phyloP scores from a whole-genome alignment of 2,113 vertebrate species.

The Neolamprologus variostigma region DNA sequence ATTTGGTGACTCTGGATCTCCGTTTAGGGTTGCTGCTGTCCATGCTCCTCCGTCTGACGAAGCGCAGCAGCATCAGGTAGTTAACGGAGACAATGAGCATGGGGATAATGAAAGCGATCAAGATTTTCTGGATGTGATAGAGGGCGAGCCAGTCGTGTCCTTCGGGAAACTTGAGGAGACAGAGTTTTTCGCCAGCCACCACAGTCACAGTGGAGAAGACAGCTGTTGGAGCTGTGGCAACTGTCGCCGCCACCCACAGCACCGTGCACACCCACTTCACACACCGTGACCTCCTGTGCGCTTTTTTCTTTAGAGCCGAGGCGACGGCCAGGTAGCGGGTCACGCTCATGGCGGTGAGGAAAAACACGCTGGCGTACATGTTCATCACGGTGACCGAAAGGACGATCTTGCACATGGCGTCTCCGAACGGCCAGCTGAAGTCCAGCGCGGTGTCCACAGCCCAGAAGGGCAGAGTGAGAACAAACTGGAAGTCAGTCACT shows the following conservation, averaged over 20 bases:
- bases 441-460: constrained; percentile 71
- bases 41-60: constrained; percentile 61
- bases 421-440: constrained; percentile 76
- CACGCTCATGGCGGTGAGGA: constrained; percentile 74
- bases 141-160: constrained; percentile 68
- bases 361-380: constrained; percentile 75
- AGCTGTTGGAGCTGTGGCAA: constrained; percentile 63
- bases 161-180: constrained; percentile 67
- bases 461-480: constrained; percentile 75
- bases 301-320: constrained; percentile 51
- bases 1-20: constrained; percentile 60
- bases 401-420: constrained; percentile 72
- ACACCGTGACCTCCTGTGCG: constrained; percentile 22
- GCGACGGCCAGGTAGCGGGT: constrained; percentile 68
- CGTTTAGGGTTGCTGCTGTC: constrained; percentile 44
- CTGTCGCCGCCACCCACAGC: constrained; percentile 60
- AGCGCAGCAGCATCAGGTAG: constrained; percentile 69
- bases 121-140: constrained; percentile 71
- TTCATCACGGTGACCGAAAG: constrained; percentile 74
- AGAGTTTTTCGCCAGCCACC: constrained; percentile 66
- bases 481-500: constrained; percentile 74
- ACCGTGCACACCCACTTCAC: constrained; percentile 63
- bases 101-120: constrained; percentile 67
- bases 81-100: constrained; percentile 63
- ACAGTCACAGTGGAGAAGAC: constrained; percentile 63